Evolutionary conservation across 2,113 vertebrate species (phyloP).

Genomic region (Diadophis punctatus): DNA sequence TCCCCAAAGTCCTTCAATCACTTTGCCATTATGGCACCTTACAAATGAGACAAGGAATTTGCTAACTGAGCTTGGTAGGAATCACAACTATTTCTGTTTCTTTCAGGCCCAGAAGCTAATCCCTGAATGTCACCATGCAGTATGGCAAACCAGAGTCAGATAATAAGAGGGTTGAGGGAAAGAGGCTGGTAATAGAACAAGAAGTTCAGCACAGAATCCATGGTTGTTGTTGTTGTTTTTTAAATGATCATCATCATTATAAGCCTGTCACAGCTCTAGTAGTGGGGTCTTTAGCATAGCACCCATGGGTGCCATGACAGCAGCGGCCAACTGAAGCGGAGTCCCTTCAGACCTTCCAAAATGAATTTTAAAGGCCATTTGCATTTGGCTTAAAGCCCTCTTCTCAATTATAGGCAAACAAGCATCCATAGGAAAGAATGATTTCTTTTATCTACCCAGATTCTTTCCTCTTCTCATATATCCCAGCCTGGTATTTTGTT

Average conservation of each 20-base stretch:
- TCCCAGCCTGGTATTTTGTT: neutral
- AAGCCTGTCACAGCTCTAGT: neutral
- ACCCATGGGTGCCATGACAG: neutral
- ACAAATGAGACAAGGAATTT: neutral
- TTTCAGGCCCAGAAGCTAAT: accelerated
- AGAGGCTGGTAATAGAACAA: neutral
- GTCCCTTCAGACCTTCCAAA: neutral
- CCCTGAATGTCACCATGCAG: neutral
- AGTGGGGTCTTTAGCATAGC: neutral
- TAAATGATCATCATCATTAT: neutral
- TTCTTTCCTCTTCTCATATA: neutral
- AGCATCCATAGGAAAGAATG: neutral
- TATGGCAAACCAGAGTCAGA: neutral
- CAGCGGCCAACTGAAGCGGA: neutral
- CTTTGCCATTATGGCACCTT: constrained; percentile 13
- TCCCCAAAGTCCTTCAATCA: constrained; percentile 13
- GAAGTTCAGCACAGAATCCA: neutral
- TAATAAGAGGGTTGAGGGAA: neutral
- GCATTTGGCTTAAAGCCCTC: neutral
- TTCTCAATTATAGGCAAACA: neutral
- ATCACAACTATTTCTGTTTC: neutral
- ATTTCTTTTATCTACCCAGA: neutral
- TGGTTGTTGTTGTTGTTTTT: no score
- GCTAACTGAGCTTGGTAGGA: neutral
- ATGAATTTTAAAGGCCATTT: neutral